Conservation (phyloP, 2,797 vertebrate species). For the Morus bassanus region DNA sequence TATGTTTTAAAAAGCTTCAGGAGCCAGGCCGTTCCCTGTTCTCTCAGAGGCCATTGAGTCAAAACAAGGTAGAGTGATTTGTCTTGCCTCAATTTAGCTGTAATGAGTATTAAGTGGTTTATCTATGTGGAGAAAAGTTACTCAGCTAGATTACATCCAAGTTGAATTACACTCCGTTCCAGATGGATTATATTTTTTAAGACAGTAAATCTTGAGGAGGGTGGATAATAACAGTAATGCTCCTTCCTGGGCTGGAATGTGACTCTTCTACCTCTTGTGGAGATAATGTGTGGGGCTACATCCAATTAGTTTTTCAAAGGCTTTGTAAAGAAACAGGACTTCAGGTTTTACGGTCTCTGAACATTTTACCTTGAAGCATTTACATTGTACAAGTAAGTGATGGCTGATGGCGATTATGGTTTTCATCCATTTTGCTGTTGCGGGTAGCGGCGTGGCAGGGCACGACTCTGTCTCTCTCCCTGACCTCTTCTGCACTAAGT, state of each 20-base stretch:
- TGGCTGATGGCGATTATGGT: not conserved
- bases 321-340: not conserved
- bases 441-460: not conserved
- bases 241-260: not conserved
- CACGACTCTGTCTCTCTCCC: fast-evolving
- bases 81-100: slow-evolving; percentile 39
- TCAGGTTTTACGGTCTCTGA: not conserved
- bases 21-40: slow-evolving; percentile 7
- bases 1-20: slow-evolving; percentile 15
- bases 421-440: not conserved
- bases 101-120: slow-evolving; percentile 65
- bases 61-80: slow-evolving; percentile 51
- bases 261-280: not conserved
- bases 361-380: not conserved
- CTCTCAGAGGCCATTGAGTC: not conserved
- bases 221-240: slow-evolving; percentile 7
- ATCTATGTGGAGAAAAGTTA: slow-evolving; percentile 49
- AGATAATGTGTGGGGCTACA: not conserved
- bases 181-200: slow-evolving; percentile 47
- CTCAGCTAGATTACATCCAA: slow-evolving; percentile 34
- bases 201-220: slow-evolving; percentile 40
- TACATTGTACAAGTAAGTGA: fast-evolving
- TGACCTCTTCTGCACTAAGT: not conserved
- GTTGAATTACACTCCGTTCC: slow-evolving; percentile 27
- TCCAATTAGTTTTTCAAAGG: slow-evolving; percentile 17